A percentile compares a stretch with the other conserved stretches of the same genome.
Conservation (phyloP, 2,888 invertebrate species). For the Pristionchus fissidentatus region DNA sequence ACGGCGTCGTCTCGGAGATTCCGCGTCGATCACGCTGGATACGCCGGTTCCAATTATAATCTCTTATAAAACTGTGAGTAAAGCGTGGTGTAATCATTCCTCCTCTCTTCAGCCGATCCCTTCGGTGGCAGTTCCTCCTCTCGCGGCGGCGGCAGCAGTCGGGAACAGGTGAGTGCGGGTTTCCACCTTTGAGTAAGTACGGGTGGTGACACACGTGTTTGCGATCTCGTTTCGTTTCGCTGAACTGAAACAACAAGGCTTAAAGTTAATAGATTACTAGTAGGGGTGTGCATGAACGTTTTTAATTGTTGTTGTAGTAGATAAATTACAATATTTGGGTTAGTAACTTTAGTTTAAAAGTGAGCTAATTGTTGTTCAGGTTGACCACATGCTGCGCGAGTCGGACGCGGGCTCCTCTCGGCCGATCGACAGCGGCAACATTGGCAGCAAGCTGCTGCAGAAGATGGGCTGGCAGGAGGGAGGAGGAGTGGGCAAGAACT, state of each 20-base stretch:
- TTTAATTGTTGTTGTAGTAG: too few species aligned
- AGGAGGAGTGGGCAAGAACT: constrained; percentile 91
- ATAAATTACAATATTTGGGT: too few species aligned
- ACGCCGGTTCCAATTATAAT: neutral
- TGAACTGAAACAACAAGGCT: too few species aligned
- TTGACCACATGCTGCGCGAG: constrained; percentile 48
- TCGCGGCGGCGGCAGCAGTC: neutral
- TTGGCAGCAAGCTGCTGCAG: constrained; percentile 93
- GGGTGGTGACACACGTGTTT: too few species aligned
- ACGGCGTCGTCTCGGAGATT: too few species aligned
- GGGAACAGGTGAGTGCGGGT: neutral
- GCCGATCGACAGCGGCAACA: constrained; percentile 81
- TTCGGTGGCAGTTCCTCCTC: constrained; percentile 19
- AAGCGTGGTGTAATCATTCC: neutral
- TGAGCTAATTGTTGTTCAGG: neutral
- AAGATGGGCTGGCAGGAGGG: constrained; percentile 99
- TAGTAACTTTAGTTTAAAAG: too few species aligned
- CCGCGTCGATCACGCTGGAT: too few species aligned
- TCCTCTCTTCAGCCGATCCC: constrained; percentile 13
- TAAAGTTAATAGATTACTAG: too few species aligned
- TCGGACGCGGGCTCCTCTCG: constrained; percentile 57
- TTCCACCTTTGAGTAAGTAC: too few species aligned
- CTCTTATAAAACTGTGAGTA: too few species aligned
- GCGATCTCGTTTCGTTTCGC: too few species aligned
- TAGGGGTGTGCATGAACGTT: too few species aligned